These are phyloP conservation scores for Montipora capitata DNA, from an alignment of 92 coral and sea anemone genomes.

Conservation along the genomic window DNA sequence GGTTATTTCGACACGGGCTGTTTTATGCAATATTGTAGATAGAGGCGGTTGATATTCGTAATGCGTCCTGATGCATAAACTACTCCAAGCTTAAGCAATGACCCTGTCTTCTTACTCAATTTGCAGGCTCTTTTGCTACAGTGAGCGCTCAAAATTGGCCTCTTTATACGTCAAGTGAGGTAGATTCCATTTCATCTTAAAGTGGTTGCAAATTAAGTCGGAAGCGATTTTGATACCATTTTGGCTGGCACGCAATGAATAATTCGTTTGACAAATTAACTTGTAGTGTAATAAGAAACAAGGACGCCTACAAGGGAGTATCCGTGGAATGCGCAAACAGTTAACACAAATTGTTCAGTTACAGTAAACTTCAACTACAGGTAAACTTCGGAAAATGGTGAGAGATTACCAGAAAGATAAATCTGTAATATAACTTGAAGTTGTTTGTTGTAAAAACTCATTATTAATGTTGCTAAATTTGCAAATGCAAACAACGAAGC, in stretches of 20 bases:
- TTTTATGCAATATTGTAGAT: neutral
- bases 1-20: neutral
- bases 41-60: neutral
- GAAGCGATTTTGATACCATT: neutral
- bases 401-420: too few relatives aligned
- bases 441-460: too few relatives aligned
- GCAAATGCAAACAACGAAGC: too few relatives aligned
- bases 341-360: too few relatives aligned
- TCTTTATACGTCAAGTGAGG: conserved; percentile 16
- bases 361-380: too few relatives aligned
- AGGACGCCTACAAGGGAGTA: too few relatives aligned
- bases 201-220: conserved; percentile 5
- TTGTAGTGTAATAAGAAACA: too few relatives aligned
- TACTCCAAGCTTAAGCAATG: neutral
- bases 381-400: too few relatives aligned
- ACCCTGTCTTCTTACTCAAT: neutral
- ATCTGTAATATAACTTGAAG: too few relatives aligned
- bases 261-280: too few relatives aligned
- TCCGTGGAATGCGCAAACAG: too few relatives aligned
- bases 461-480: too few relatives aligned
- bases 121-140: neutral
- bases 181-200: conserved; percentile 5
- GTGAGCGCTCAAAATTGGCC: conserved; percentile 4
- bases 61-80: neutral
- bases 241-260: neutral